Conservation (phyloP, 2,113 vertebrate genomes). For the Agapornis roseicollis region DNA sequence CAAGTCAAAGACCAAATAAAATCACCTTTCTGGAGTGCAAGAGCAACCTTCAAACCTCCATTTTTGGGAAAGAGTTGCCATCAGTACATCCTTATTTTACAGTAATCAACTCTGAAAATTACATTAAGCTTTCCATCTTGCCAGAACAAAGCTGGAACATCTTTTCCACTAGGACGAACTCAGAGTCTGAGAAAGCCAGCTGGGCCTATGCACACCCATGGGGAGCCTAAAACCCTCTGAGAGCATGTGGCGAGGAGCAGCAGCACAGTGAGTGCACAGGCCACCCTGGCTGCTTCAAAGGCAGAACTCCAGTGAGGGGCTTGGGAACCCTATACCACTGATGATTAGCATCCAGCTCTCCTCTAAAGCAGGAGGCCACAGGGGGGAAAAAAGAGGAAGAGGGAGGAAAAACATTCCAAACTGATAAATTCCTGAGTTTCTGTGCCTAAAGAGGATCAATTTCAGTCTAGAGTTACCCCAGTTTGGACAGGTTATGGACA, state of each 20-base stretch:
- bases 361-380: not conserved
- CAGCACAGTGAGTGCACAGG: rapidly evolving
- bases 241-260: rapidly evolving
- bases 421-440: not conserved
- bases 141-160: not conserved
- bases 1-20: not conserved
- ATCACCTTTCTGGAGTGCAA: not conserved
- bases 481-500: not conserved
- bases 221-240: not conserved
- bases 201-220: rapidly evolving
- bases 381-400: rapidly evolving
- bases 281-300: rapidly evolving
- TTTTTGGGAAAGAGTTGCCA: not conserved
- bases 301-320: not conserved
- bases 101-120: not conserved
- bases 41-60: not conserved
- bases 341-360: not conserved
- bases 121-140: not conserved
- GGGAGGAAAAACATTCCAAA: rapidly evolving
- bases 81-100: rapidly evolving
- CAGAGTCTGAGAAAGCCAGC: not conserved
- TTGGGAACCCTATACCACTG: not conserved
- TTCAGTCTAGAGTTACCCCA: not conserved
- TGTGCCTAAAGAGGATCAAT: not conserved
- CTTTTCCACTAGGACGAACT: not conserved